Conservation (phyloP, 64 coral and sea anemone genomes). For the Montipora capricornis region DNA sequence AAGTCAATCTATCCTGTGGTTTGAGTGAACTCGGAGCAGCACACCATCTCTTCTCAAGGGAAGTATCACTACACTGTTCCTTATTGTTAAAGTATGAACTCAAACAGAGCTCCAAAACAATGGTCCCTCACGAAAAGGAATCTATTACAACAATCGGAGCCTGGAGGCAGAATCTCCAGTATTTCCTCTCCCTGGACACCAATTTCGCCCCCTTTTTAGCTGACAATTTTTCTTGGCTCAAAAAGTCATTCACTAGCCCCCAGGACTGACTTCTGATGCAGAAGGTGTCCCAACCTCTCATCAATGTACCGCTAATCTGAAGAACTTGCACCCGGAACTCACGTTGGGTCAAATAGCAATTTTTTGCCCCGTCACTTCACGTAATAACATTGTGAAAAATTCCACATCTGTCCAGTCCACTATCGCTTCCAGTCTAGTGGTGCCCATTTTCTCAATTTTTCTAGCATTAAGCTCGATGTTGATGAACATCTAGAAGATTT, state of each 20-base stretch:
- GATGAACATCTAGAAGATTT: conserved; percentile 11
- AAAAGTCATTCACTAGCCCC: conserved; percentile 1
- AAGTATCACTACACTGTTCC: neutral
- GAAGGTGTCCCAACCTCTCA: neutral
- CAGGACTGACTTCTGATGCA: neutral
- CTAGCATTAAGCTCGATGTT: neutral
- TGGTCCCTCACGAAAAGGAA: conserved; percentile 9
- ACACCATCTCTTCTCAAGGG: neutral
- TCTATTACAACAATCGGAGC: conserved; percentile 4
- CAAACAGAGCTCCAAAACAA: neutral
- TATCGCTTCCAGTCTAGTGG: neutral
- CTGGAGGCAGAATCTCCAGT: conserved; percentile 21
- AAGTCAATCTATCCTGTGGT: neutral
- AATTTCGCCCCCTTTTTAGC: conserved; percentile 9
- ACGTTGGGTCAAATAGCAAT: neutral
- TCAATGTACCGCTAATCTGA: neutral
- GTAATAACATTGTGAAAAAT: conserved; percentile 17
- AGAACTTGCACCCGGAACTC: neutral
- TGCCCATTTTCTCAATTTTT: neutral
- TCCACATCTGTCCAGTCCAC: neutral
- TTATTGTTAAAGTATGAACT: neutral
- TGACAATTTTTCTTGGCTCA: conserved; percentile 11
- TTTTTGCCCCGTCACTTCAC: neutral
- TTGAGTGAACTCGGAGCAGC: neutral
- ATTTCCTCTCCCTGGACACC: neutral